These are phyloP conservation scores for Eristalinus sepulchralis DNA, from an alignment of 2,888 invertebrate genomes.

Conservation along the genomic window DNA sequence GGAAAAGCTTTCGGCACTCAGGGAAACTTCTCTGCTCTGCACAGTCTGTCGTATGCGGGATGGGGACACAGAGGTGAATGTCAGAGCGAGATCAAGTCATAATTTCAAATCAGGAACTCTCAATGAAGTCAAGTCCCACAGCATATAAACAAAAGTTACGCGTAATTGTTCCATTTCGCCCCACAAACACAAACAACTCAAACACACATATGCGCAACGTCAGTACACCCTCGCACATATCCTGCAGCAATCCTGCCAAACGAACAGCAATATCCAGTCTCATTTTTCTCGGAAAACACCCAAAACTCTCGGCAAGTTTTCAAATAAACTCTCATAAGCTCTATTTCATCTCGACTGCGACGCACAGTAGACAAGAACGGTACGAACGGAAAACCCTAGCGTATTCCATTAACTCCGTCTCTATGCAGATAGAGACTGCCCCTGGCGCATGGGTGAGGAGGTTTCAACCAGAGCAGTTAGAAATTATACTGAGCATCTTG, in stretches of 20 bases:
- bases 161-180: not conserved
- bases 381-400: not conserved
- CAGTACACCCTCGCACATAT: not conserved
- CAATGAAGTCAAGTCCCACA: not conserved
- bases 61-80: too few relatives aligned
- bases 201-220: not conserved
- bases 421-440: constrained; percentile 10
- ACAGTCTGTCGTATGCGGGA: too few relatives aligned
- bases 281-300: constrained; percentile 11
- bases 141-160: not conserved
- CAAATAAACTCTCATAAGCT: constrained; percentile 54
- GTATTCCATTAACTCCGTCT: constrained; percentile 52
- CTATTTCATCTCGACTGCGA: constrained; percentile 33
- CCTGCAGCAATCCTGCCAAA: not conserved
- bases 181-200: not conserved
- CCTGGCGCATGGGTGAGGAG: not conserved
- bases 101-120: not conserved
- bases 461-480: not conserved
- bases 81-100: not conserved
- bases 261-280: constrained; percentile 6
- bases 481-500: constrained; percentile 22
- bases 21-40: too few relatives aligned
- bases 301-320: constrained; percentile 17
- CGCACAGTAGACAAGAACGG: constrained; percentile 15
- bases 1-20: too few relatives aligned